A percentile compares a stretch with the other conserved stretches of the same genome.
These are phyloP conservation scores for Papilio machaon DNA, from an alignment of 1,140 invertebrate genomes.

Conservation along the genomic window DNA sequence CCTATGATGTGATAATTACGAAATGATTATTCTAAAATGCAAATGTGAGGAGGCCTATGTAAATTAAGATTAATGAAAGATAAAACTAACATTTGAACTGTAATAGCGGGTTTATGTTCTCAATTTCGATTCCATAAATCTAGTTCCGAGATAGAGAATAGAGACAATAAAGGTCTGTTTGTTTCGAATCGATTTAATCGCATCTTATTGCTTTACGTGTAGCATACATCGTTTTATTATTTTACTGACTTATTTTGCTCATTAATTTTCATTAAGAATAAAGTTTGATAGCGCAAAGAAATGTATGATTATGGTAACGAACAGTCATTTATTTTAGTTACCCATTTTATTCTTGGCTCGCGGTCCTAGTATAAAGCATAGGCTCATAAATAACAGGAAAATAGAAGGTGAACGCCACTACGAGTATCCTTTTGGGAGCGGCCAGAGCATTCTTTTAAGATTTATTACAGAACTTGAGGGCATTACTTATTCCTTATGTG, in stretches of 20 bases:
- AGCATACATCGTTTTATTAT: slow-evolving; percentile 52
- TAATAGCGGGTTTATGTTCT: slow-evolving; percentile 56
- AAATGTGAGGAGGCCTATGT: slow-evolving; percentile 73
- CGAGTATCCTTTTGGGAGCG: slow-evolving; percentile 80
- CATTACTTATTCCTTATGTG: slow-evolving; percentile 80
- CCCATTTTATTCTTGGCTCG: slow-evolving; percentile 76
- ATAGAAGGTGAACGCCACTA: slow-evolving; percentile 80
- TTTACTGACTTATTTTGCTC: slow-evolving; percentile 56
- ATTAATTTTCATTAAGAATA: slow-evolving; percentile 67
- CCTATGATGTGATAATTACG: slow-evolving; percentile 70
- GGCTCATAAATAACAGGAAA: slow-evolving; percentile 79
- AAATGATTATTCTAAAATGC: slow-evolving; percentile 72
- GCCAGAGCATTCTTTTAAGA: slow-evolving; percentile 81
- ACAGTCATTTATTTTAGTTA: slow-evolving; percentile 77
- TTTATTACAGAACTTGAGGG: slow-evolving; percentile 79
- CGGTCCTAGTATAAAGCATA: slow-evolving; percentile 77
- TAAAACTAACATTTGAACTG: slow-evolving; percentile 58
- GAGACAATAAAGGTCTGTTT: slow-evolving; percentile 44
- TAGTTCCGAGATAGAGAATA: neutral
- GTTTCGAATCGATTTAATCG: slow-evolving; percentile 51
- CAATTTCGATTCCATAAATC: slow-evolving; percentile 26
- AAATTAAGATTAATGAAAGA: slow-evolving; percentile 71
- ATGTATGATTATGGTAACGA: slow-evolving; percentile 74
- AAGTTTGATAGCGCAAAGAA: slow-evolving; percentile 57
- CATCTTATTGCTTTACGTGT: slow-evolving; percentile 48